Percentiles rank a stretch among this genome's conserved stretches.
These are phyloP conservation scores for Oryzias sinensis DNA, from an alignment of 2,797 vertebrate species.

Conservation along the genomic window DNA sequence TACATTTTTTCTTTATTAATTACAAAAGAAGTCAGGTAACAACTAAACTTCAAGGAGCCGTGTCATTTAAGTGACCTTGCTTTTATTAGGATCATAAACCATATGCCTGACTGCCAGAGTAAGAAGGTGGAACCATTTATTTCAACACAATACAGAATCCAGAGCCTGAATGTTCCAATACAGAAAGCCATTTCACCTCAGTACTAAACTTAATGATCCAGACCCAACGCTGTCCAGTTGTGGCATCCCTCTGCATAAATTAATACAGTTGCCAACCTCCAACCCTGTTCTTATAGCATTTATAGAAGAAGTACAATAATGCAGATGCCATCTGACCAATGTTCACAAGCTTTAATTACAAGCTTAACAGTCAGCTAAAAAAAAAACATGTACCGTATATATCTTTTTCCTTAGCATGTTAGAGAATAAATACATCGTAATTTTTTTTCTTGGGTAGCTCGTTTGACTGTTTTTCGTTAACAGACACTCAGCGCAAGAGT, in stretches of 20 bases:
- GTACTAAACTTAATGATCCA: constrained; percentile 74
- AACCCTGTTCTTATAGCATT: constrained; percentile 20
- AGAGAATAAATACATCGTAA: too few relatives aligned
- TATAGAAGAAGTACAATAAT: not conserved
- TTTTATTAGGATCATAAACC: constrained; percentile 55
- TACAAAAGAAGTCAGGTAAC: constrained; percentile 22
- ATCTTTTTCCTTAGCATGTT: too few relatives aligned
- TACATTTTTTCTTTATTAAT: not conserved
- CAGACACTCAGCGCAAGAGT: not conserved
- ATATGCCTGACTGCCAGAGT: constrained; percentile 12
- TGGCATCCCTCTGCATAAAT: constrained; percentile 44
- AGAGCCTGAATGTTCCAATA: constrained; percentile 5
- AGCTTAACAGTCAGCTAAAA: too few relatives aligned
- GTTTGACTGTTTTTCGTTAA: too few relatives aligned
- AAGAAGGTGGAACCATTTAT: constrained; percentile 18
- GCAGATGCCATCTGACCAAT: too few relatives aligned
- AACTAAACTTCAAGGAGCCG: constrained; percentile 42
- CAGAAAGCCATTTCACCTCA: constrained; percentile 49
- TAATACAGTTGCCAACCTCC: constrained; percentile 61
- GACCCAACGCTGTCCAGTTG: constrained; percentile 23
- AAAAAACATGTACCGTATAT: too few relatives aligned
- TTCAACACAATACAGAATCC: constrained; percentile 21
- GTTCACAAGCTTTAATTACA: too few relatives aligned
- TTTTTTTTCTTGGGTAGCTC: too few relatives aligned
- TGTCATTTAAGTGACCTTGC: constrained; percentile 57